A percentile compares a stretch with the other conserved stretches of the same genome.
Evolutionary conservation across 2,888 invertebrate genomes (phyloP).

Genomic region (Drosophila infuscata): DNA sequence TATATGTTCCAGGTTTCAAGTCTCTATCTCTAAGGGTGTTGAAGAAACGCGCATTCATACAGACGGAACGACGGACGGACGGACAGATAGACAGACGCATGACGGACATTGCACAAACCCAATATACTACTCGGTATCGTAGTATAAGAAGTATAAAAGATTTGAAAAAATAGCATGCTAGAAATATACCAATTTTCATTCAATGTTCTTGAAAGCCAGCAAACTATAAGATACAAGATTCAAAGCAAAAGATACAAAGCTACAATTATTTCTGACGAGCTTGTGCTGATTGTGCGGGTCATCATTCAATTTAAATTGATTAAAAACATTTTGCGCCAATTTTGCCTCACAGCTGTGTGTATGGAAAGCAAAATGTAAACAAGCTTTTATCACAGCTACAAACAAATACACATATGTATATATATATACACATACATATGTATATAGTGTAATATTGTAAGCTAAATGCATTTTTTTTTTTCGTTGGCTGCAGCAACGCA

Average conservation of each 20-base stretch:
- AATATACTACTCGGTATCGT: too few relatives aligned
- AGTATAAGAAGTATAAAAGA: neutral
- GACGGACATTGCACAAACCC: too few relatives aligned
- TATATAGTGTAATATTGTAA: conserved; percentile 13
- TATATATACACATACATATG: neutral
- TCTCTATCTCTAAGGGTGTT: too few relatives aligned
- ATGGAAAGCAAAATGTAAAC: conserved; percentile 31
- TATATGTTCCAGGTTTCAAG: too few relatives aligned
- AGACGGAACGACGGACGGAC: too few relatives aligned
- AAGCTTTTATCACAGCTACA: conserved; percentile 18
- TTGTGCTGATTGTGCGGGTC: conserved; percentile 81
- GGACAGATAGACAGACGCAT: too few relatives aligned
- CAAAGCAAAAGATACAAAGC: conserved; percentile 46
- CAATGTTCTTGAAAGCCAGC: conserved; percentile 18
- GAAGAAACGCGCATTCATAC: too few relatives aligned
- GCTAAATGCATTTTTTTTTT: conserved; percentile 58
- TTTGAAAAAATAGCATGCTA: neutral
- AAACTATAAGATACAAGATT: conserved; percentile 18
- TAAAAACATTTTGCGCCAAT: conserved; percentile 79
- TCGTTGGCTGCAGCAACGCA: conserved; percentile 46
- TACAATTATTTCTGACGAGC: conserved; percentile 31
- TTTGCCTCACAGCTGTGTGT: conserved; percentile 37
- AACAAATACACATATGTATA: neutral
- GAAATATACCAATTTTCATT: conserved; percentile 26
- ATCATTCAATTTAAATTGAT: conserved; percentile 84